These are phyloP conservation scores for Tetrax tetrax DNA, from an alignment of 2,113 vertebrate species.

Conservation along the genomic window DNA sequence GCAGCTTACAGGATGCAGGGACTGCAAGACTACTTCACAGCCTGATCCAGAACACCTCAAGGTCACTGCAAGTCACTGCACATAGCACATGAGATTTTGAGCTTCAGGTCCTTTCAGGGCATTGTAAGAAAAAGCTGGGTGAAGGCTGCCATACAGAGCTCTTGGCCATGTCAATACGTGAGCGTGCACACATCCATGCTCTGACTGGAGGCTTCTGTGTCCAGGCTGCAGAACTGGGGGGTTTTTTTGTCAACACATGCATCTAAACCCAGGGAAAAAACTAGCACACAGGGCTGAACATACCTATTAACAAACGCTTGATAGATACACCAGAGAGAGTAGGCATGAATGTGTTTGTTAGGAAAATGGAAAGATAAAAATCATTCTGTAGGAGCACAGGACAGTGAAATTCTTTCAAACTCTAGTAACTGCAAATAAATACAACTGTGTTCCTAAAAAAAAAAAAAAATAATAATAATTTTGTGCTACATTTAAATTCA, in stretches of 20 bases:
- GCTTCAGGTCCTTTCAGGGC: neutral
- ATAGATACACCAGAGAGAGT: neutral
- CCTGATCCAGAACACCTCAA: neutral
- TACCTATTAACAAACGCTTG: rapidly evolving
- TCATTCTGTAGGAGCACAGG: neutral
- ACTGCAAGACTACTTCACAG: neutral
- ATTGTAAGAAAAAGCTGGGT: neutral
- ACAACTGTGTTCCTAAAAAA: neutral
- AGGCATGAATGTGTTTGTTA: neutral
- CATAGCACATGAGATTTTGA: rapidly evolving
- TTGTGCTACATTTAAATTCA: neutral
- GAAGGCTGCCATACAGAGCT: rapidly evolving
- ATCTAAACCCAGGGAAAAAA: neutral
- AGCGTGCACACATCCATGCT: rapidly evolving
- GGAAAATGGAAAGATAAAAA: neutral
- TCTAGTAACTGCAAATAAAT: neutral
- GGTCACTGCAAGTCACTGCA: neutral
- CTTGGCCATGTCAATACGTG: rapidly evolving
- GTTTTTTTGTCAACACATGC: rapidly evolving
- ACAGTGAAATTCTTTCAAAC: neutral
- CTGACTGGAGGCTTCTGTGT: neutral
- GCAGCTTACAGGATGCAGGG: neutral
- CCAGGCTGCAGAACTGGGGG: neutral
- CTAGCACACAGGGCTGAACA: neutral
- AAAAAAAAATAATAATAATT: neutral